phyloP scores from a whole-genome alignment of 2,797 vertebrate species.

The Gobio occitaniae region DNA sequence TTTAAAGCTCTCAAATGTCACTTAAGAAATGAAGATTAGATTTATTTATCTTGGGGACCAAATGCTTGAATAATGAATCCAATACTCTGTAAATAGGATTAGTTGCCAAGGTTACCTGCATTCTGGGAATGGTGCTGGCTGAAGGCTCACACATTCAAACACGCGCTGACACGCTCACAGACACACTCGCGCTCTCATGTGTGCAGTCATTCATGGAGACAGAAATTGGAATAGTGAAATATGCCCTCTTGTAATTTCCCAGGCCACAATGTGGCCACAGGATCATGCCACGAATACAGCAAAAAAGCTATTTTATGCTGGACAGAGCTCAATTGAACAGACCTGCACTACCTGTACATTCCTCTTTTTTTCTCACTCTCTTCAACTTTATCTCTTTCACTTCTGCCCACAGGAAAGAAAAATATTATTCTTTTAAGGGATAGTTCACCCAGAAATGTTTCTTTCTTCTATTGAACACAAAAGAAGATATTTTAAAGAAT shows the following conservation, averaged over 20 bases:
- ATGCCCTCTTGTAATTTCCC: conserved; percentile 53
- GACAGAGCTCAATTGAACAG: conserved; percentile 6
- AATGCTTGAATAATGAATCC: conserved; percentile 75
- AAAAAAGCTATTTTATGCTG: conserved; percentile 9
- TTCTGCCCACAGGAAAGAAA: neutral
- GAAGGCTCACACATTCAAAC: conserved; percentile 51
- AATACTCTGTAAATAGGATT: conserved; percentile 77
- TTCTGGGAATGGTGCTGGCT: conserved; percentile 57
- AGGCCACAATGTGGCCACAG: conserved; percentile 21
- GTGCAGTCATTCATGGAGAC: conserved; percentile 59
- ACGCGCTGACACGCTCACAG: conserved; percentile 10
- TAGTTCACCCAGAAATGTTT: no score
- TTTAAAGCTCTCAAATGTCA: conserved; percentile 64
- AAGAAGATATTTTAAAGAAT: no score
- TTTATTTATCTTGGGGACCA: conserved; percentile 72
- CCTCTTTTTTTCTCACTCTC: neutral
- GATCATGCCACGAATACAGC: conserved; percentile 16
- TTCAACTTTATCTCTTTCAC: neutral
- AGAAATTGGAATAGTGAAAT: conserved; percentile 64
- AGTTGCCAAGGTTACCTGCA: conserved; percentile 77
- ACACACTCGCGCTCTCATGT: conserved; percentile 43
- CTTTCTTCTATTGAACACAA: no score
- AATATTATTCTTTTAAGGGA: neutral
- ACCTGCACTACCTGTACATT: neutral
- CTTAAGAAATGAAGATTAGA: conserved; percentile 76